phyloP scores from a whole-genome alignment of 2,888 invertebrate species.

The Dryadula phaetusa region DNA sequence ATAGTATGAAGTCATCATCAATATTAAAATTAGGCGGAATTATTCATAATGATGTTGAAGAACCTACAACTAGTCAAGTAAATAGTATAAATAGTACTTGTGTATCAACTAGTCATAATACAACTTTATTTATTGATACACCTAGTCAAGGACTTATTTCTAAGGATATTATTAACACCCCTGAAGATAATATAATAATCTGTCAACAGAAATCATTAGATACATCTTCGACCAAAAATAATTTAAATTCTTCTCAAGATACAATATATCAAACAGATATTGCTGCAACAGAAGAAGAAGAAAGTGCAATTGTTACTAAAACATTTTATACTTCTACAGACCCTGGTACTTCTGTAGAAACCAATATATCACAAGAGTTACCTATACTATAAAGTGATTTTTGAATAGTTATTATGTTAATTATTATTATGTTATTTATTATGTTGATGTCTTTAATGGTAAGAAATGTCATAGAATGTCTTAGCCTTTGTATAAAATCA shows the following conservation, averaged over 20 bases:
- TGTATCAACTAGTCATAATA: not conserved
- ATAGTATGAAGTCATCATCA: conserved; percentile 19
- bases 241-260: not conserved
- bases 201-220: not conserved
- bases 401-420: not conserved
- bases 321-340: not conserved
- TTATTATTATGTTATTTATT: not conserved
- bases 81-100: not conserved
- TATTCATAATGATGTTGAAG: conserved; percentile 35
- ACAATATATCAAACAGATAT: not conserved
- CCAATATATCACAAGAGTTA: not conserved
- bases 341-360: conserved; percentile 1
- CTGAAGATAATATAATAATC: not conserved
- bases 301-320: conserved; percentile 4
- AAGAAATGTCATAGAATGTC: no score
- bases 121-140: not conserved
- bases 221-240: not conserved
- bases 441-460: no score
- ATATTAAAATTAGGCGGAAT: conserved; percentile 55
- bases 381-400: no score
- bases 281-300: not conserved
- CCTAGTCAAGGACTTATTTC: conserved; percentile 2
- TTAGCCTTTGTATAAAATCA: no score
- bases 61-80: not conserved
- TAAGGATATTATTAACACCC: not conserved